A percentile compares a stretch with the other conserved stretches of the same genome.
phyloP scores from a whole-genome alignment of 1,140 invertebrate species.

The Bemisia tabaci region DNA sequence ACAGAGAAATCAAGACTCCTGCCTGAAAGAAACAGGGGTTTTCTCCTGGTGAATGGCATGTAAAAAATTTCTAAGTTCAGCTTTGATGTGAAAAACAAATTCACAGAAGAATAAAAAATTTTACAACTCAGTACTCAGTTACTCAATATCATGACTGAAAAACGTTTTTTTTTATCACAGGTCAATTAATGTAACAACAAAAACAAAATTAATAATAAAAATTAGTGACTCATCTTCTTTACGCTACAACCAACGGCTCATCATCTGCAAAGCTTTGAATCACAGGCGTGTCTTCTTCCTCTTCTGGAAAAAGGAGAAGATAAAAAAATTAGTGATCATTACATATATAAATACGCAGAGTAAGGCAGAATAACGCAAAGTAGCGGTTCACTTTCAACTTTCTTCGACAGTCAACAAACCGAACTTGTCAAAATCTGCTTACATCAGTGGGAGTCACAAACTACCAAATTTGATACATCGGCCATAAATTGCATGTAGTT shows the following conservation, averaged over 20 bases:
- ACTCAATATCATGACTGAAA: background rate
- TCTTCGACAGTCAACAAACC: too few species aligned
- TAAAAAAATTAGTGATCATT: too few species aligned
- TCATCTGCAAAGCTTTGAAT: background rate
- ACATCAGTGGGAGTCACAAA: too few species aligned
- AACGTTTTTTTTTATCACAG: background rate
- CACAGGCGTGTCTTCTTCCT: background rate
- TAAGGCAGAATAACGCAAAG: too few species aligned
- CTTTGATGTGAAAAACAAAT: background rate
- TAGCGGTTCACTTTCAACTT: too few species aligned
- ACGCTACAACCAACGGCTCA: background rate
- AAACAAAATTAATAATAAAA: slow-evolving; percentile 1
- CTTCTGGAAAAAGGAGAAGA: background rate
- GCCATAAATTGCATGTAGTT: too few species aligned
- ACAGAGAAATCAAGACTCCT: too few species aligned
- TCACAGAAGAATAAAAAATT: background rate
- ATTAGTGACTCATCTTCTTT: background rate
- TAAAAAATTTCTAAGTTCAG: background rate
- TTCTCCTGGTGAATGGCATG: too few species aligned
- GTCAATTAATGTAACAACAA: background rate
- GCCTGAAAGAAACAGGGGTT: too few species aligned
- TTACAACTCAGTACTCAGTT: background rate
- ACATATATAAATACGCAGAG: too few species aligned
- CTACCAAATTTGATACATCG: too few species aligned
- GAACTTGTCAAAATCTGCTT: too few species aligned